Percentiles rank a stretch among this genome's conserved stretches.
phyloP scores from a whole-genome alignment of 2,797 vertebrate species.

The Yasuhikotakia modesta region DNA sequence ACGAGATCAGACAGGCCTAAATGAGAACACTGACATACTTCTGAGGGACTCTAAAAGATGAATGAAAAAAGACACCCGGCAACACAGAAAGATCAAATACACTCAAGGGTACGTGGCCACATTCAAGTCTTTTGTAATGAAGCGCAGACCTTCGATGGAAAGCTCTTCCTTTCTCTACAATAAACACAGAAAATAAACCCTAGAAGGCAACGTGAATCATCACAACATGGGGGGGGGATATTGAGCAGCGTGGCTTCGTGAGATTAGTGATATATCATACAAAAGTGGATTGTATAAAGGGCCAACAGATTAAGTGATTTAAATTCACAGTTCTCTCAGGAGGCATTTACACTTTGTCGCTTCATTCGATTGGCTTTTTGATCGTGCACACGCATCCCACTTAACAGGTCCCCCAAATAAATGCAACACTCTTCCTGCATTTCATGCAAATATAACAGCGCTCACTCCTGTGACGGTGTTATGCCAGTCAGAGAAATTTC shows the following conservation, averaged over 20 bases:
- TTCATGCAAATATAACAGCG: not conserved
- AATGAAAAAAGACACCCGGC: slow-evolving; percentile 2
- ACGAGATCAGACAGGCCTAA: slow-evolving; percentile 3
- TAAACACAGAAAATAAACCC: slow-evolving; percentile 10
- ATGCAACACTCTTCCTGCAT: not conserved
- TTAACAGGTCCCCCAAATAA: not conserved
- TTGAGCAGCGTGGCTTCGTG: not conserved
- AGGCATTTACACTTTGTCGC: not conserved
- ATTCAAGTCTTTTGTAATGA: slow-evolving; percentile 9
- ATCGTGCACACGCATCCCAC: not conserved
- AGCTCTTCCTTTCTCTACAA: slow-evolving; percentile 10
- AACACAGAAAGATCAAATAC: slow-evolving; percentile 31
- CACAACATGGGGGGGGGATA: not conserved
- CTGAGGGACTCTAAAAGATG: slow-evolving; percentile 1
- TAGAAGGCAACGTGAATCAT: slow-evolving; percentile 18
- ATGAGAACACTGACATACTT: slow-evolving; percentile 22
- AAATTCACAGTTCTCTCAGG: not conserved
- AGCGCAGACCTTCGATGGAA: slow-evolving; percentile 4
- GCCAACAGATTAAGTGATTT: not conserved
- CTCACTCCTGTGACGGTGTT: not conserved
- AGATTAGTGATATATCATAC: too few relatives aligned
- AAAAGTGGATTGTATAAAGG: not conserved
- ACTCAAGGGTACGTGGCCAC: slow-evolving; percentile 5
- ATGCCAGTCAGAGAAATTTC: not conserved
- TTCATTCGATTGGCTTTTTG: not conserved